Percentiles rank a stretch among this genome's conserved stretches.
These are phyloP conservation scores for Rhagium mordax DNA, from an alignment of 2,888 invertebrate genomes.

Conservation along the genomic window DNA sequence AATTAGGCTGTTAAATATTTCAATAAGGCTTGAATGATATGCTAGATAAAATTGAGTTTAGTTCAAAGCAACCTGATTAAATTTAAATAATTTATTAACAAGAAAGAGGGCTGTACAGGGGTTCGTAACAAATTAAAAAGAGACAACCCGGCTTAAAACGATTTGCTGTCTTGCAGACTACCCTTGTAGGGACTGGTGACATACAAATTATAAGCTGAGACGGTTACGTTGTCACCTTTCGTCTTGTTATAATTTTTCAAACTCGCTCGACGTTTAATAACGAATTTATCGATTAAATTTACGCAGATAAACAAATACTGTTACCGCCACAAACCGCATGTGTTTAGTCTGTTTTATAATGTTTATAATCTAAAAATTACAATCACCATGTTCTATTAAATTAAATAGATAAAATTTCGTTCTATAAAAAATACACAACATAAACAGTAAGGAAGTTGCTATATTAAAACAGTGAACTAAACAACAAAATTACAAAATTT, in stretches of 20 bases:
- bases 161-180: constrained; percentile 9
- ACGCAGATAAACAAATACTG: no score
- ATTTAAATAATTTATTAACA: constrained; percentile 69
- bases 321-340: no score
- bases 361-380: no score
- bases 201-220: constrained; percentile 9
- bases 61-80: constrained; percentile 68
- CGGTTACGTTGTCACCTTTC: neutral
- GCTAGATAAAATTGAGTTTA: constrained; percentile 63
- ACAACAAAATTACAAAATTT: no score
- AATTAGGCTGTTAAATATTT: constrained; percentile 35
- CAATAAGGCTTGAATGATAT: constrained; percentile 59
- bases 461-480: no score
- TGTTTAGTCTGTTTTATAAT: no score
- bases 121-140: constrained; percentile 53
- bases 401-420: no score
- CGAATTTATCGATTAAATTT: no score
- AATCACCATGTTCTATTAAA: no score
- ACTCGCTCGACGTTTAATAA: neutral
- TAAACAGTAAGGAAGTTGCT: no score
- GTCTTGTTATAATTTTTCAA: constrained; percentile 2
- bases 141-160: constrained; percentile 36
- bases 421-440: no score
- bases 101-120: constrained; percentile 55
- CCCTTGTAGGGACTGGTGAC: neutral